A percentile compares a stretch with the other conserved stretches of the same genome.
Evolutionary conservation across 2,797 vertebrate genomes (phyloP).

Genomic region (Ammospiza maritima): DNA sequence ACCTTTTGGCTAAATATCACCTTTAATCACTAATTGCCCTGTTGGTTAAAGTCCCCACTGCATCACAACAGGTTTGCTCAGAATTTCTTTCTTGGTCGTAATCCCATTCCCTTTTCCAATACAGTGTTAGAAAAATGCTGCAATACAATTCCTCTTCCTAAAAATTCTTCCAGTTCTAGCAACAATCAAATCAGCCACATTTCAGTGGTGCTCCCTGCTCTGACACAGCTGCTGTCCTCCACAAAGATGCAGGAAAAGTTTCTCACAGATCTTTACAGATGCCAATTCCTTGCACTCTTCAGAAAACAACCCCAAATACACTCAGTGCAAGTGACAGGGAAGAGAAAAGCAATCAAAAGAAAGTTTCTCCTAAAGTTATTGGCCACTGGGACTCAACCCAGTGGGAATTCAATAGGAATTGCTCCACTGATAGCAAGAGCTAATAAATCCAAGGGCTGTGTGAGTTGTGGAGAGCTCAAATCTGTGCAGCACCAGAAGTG

Average conservation of each 20-base stretch:
- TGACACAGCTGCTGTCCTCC: neutral
- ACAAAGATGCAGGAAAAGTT: neutral
- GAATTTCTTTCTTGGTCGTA: neutral
- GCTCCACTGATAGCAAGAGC: neutral
- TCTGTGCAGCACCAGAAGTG: neutral
- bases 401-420: neutral
- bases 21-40: neutral
- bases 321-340: neutral
- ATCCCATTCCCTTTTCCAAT: neutral
- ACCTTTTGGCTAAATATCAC: neutral
- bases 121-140: neutral
- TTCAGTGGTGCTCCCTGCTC: neutral
- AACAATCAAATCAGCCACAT: neutral
- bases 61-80: neutral
- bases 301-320: neutral
- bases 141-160: neutral
- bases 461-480: neutral
- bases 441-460: neutral
- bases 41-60: neutral
- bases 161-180: neutral
- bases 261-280: neutral
- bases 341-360: neutral
- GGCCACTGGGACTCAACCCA: neutral
- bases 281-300: neutral
- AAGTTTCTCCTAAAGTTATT: neutral